A percentile compares a stretch with the other conserved stretches of the same genome.
Evolutionary conservation across 2,888 invertebrate genomes (phyloP).

Genomic region (Orthonevra nobilis): DNA sequence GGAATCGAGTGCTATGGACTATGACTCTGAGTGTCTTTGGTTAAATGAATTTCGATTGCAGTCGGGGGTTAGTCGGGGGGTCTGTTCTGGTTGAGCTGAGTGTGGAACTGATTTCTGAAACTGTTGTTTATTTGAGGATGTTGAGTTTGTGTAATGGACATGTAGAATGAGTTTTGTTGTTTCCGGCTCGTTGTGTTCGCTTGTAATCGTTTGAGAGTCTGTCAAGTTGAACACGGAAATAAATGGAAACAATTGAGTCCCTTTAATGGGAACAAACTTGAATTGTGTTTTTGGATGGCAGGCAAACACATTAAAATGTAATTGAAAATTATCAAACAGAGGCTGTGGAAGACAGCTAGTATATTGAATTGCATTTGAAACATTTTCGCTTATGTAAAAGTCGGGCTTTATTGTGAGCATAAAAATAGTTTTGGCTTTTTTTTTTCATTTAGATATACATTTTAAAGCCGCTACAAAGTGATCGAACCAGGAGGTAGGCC

Average conservation of each 20-base stretch:
- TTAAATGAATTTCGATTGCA: slow-evolving; percentile 48
- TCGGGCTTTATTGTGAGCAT: no score
- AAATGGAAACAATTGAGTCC: slow-evolving; percentile 36
- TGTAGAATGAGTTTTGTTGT: slow-evolving; percentile 62
- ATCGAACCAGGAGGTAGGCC: no score
- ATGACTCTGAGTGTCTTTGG: slow-evolving; percentile 51
- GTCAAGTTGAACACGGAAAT: slow-evolving; percentile 53
- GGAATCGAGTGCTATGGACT: slow-evolving; percentile 59
- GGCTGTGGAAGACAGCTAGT: neutral
- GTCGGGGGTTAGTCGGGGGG: neutral
- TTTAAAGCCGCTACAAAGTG: no score
- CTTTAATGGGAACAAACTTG: neutral
- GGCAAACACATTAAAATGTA: no score
- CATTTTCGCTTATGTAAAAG: no score
- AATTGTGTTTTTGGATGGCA: no score
- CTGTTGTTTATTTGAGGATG: slow-evolving; percentile 61
- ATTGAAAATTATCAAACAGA: no score
- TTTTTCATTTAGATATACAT: no score
- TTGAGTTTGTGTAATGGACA: slow-evolving; percentile 61
- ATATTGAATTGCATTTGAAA: no score
- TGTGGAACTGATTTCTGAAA: slow-evolving; percentile 54
- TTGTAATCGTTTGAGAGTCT: slow-evolving; percentile 51
- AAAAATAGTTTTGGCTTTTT: no score
- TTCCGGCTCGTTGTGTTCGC: slow-evolving; percentile 35
- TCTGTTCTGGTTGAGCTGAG: slow-evolving; percentile 19